Evolutionary conservation across 2,888 invertebrate species (phyloP).

Genomic region (Mimachlamys varia): DNA sequence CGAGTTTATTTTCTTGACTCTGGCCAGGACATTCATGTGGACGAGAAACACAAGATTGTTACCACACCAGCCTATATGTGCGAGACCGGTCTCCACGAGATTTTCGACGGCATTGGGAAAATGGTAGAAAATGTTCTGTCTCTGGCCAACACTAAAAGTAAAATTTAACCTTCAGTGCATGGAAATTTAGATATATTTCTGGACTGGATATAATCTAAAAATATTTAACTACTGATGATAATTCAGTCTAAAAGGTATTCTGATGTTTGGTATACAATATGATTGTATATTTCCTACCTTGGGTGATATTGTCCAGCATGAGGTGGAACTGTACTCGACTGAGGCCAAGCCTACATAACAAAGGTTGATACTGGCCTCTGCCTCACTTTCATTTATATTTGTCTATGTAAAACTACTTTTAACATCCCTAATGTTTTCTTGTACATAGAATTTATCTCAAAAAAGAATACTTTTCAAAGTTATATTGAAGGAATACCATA

Average conservation of each 20-base stretch:
- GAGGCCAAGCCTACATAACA: neutral
- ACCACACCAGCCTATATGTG: slow-evolving; percentile 85
- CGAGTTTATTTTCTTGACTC: slow-evolving; percentile 53
- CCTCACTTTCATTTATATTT: too few species aligned
- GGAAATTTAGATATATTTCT: neutral
- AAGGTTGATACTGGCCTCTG: neutral
- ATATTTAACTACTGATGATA: neutral
- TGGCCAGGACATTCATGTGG: slow-evolving; percentile 81
- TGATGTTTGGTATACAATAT: neutral
- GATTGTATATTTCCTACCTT: neutral
- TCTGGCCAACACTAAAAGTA: slow-evolving; percentile 55
- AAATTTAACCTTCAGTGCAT: neutral
- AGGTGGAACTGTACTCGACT: neutral
- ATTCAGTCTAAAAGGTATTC: neutral
- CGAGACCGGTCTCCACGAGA: slow-evolving; percentile 82
- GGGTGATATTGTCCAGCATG: neutral
- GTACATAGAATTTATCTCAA: neutral
- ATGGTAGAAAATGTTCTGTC: slow-evolving; percentile 81
- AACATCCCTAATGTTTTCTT: neutral
- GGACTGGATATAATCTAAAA: neutral
- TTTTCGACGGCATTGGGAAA: slow-evolving; percentile 83
- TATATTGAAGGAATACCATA: neutral
- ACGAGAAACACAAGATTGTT: slow-evolving; percentile 82
- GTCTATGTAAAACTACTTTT: too few species aligned
- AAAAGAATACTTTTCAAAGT: neutral